Percentiles rank a stretch among this genome's conserved stretches.
These are phyloP conservation scores for Simalia tracyae DNA, from an alignment of 2,797 vertebrate species.

Conservation along the genomic window DNA sequence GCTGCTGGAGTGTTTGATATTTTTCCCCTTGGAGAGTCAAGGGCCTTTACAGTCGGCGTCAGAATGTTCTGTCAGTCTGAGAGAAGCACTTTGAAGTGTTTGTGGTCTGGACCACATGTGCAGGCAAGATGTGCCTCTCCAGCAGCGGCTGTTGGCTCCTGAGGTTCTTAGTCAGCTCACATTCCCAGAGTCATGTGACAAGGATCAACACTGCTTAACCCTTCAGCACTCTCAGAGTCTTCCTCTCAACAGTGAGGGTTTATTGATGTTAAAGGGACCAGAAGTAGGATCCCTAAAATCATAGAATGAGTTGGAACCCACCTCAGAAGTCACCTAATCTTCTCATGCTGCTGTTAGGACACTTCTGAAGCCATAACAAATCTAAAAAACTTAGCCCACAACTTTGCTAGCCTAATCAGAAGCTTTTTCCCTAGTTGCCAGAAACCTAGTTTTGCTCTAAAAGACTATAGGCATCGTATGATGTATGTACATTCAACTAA, in stretches of 20 bases:
- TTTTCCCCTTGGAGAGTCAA: conserved; percentile 94
- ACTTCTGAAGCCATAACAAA: neutral
- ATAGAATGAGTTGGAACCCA: neutral
- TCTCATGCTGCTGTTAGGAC: accelerated
- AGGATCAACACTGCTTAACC: conserved; percentile 88
- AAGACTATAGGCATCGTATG: no score
- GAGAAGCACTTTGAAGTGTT: conserved; percentile 96
- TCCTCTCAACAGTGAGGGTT: accelerated
- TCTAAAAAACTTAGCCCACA: neutral
- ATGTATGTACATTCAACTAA: neutral
- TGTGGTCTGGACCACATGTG: conserved; percentile 95
- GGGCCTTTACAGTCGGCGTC: conserved; percentile 99
- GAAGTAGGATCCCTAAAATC: neutral
- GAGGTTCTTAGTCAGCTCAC: conserved; percentile 72
- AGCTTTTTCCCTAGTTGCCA: neutral
- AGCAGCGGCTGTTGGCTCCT: conserved; percentile 30
- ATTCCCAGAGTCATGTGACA: conserved; percentile 93
- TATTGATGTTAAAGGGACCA: no score
- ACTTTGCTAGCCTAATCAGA: neutral
- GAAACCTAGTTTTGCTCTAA: neutral
- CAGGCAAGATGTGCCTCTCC: conserved; percentile 91
- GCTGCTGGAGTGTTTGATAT: conserved; percentile 84
- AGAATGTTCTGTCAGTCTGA: conserved; percentile 92
- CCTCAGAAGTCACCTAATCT: neutral
- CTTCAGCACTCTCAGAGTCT: conserved; percentile 64